Evolutionary conservation across 2,113 vertebrate genomes (phyloP), one percentile per base, ranked within the genome.

Genomic region (Myrmecobius fasciatus): DNA sequence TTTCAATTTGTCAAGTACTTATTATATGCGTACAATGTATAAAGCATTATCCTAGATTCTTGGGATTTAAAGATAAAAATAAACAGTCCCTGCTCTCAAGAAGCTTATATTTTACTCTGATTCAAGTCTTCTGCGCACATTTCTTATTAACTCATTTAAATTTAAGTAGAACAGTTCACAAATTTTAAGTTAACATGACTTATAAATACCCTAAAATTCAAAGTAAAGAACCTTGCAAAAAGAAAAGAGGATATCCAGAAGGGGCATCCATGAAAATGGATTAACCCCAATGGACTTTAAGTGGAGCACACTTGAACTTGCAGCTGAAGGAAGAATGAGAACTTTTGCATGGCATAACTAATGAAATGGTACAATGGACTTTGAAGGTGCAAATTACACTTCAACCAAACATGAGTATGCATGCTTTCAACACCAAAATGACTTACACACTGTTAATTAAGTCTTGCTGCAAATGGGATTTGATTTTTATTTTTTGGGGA

Each of bases 401-500:
- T 91, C 96, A 96, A 90, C 92, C 97, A 93, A 97, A 96, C 89
- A 97, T 91, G 92, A 97, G 93, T 93, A 94, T 93, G 96, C 56
- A 92, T 93, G 95, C 94, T 97, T 98, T 98, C 98, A 97, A n/a
- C 95, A 94, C 96, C 92, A 93, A 97, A 96, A 96, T 94, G 93
- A 98, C 96, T 95, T 96, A 97, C 56, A 95, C 95, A 92, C 96
- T 98, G 97, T 95, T 98, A 97, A 98, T 98, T 97, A 98, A 97
- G 98, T 97, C 94, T 98, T 95, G 92, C 93, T 98, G 96, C 96
- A 98, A 98, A 97, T 97, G 97, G 97, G 98, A 98, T 97, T 98
- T 98, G 94, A 96, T 97, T 98, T 98, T 98, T 98, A 95, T 94
- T 97, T 98, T 98, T 98, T 98, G 95, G 94, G 95, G 98, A 97